Base-by-base conservation (phyloP, 2,113 vertebrate species). In the Caretta caretta region DNA sequence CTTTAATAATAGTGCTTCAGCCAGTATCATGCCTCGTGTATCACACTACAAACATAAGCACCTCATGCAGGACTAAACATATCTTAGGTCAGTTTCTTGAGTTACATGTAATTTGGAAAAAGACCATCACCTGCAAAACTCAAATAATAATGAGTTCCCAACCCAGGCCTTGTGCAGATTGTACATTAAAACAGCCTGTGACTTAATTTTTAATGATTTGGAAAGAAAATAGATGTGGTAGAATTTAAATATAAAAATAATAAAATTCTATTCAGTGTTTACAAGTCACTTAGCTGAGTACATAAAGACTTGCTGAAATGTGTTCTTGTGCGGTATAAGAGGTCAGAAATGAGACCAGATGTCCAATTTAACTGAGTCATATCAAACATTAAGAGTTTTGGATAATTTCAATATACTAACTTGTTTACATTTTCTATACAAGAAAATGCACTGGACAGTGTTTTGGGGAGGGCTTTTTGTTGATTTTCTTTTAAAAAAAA, bases 1-100 rank as follows among this genome's bases (percentile, higher is more conserved):
- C 98, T 98, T 99, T 99, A 99, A 99, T 99, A 99, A 99, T 99
- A 98, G 98, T 97, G 98, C 97, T 98, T 96, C 96, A 98, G 98
- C 97, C 97, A 97, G 97, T 98, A 98, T 98, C 98, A 99, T 99
- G 99, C 97, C 98, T 96, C 97, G 97, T 96, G 95, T 96, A 95
- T 97, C 97, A 97, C 88, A 88, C 93, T 96, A 98, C 98, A 97
- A 97, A 98, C 98, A 98, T 54, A 97, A 98, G 97, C 93, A 94
- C 98, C 98, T 98, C 96, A 90, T 97, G 94, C 95, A 88, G 88
- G 95, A 90, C 90, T 97, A 97, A 98, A 48, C 89, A 88, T 89
- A 92, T 46, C 83, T 92, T 93, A 84, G 91, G 69, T 96, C 88
- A 87, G 87, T 80, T 97, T 96, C 93, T 84, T 89, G 88, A 84